Evolutionary conservation across 1,140 invertebrate genomes (phyloP).

Genomic region (Apocrypta bakeri): DNA sequence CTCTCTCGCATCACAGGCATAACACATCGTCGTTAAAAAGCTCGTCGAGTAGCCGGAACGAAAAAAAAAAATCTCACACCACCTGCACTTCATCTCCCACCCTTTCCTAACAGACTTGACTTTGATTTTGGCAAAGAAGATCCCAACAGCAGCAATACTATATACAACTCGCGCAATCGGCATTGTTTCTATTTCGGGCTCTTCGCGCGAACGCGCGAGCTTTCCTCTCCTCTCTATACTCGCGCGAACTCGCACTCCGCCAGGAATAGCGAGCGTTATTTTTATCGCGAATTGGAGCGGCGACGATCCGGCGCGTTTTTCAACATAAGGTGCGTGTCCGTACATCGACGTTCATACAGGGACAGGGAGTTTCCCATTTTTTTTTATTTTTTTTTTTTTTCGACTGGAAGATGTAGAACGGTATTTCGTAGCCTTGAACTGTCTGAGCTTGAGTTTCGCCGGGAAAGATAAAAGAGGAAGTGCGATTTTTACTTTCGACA

Average conservation of each 20-base stretch:
- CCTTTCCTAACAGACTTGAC: conserved; percentile 27
- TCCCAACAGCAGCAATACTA: background rate
- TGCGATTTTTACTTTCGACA: too few species aligned
- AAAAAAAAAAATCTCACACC: background rate
- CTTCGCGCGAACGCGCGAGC: conserved; percentile 1
- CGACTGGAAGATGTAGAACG: too few species aligned
- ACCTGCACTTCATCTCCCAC: background rate
- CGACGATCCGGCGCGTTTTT: background rate
- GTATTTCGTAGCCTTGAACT: too few species aligned
- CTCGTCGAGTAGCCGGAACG: background rate
- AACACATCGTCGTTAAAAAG: background rate
- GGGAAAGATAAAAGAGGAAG: too few species aligned
- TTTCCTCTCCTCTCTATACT: background rate
- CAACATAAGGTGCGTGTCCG: background rate
- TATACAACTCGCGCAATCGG: conserved; percentile 15
- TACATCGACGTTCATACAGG: background rate
- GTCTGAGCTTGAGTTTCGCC: too few species aligned
- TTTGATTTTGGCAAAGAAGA: conserved; percentile 46
- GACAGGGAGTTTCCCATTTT: background rate
- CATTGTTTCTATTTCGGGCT: conserved; percentile 42
- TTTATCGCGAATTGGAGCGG: conserved; percentile 40
- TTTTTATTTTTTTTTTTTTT: too few species aligned
- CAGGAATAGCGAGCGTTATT: conserved; percentile 39
- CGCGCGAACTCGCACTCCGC: background rate
- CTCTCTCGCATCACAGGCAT: background rate